Evolutionary conservation across 2,888 invertebrate genomes (phyloP), one percentile per base, ranked within the genome.

Genomic region (Dastarcus helophoroides): DNA sequence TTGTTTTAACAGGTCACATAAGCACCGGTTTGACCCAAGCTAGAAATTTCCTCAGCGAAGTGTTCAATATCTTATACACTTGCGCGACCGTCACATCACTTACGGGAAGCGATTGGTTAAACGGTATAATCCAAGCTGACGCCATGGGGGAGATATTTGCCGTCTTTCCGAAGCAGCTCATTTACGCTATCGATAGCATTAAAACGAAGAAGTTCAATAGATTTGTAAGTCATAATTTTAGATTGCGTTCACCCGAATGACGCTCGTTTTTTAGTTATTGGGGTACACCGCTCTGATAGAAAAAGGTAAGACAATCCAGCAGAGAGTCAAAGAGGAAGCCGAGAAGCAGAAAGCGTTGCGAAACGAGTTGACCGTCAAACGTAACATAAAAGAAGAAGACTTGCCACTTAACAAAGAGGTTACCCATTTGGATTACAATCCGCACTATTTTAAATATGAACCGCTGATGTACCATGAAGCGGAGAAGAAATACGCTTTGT

Each of bases 71-170:
- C 33, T 47, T 48, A 14, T 50, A 47, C 29, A 57, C 64, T 4
- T 58, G 58, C 39, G 60, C 67, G n/a, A 38, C 49, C 2, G 42
- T 58, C 8, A 48, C 58, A 48, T 40, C 56, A 7, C 35, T 70
- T 10, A 53, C 61, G 3, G 48, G 52, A 17, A 68, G 64, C 33
- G 69, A 70, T 42, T 67, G 67, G 60, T 51, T 62, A 7, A 71
- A 71, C 46, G 55, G 62, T 8, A 46, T 69, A 19, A 58, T 66
- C 3, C 67, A 68, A 33, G 64, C 64, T 2, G 67, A 65, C 36
- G 47, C 60, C 24, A 60, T 61, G 22, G 73, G 73, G 3, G 69
- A 71, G 48, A 48, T 71, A 22, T 38, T 59, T 8, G 54, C 63
- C 0, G 52, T 63, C 8, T 63, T 68, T 46, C 60, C 64, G 8